Conservation (phyloP, 2,888 invertebrate genomes). For the Augiades crinisus region DNA sequence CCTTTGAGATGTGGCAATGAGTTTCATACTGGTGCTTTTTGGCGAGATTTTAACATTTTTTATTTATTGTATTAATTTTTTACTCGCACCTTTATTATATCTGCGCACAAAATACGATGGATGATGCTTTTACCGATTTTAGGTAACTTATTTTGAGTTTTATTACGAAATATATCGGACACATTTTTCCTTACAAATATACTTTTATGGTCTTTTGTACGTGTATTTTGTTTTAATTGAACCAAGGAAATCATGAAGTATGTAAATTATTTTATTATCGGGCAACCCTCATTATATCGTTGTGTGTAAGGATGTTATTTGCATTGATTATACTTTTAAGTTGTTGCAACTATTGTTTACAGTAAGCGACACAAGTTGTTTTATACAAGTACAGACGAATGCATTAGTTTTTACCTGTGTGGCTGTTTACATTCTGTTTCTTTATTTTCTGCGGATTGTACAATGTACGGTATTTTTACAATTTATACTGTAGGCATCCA, state of each 20-base stretch:
- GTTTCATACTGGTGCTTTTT: constrained; percentile 16
- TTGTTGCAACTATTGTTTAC: constrained; percentile 3
- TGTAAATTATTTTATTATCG: constrained; percentile 2
- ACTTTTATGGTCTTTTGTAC: neutral
- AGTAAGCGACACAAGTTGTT: constrained; percentile 14
- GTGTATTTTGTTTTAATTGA: constrained; percentile 3
- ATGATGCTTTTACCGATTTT: neutral
- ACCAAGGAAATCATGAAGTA: constrained; percentile 8
- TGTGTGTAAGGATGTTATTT: constrained; percentile 1
- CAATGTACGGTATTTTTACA: constrained; percentile 67
- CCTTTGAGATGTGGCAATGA: constrained; percentile 13
- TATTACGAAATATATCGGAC: neutral
- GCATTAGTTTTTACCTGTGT: constrained; percentile 11
- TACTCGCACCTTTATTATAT: neutral
- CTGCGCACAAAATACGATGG: constrained; percentile 8
- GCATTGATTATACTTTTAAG: neutral
- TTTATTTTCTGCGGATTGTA: constrained; percentile 41
- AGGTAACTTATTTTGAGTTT: neutral
- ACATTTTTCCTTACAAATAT: too few species aligned
- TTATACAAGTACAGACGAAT: constrained; percentile 20
- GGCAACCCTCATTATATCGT: neutral
- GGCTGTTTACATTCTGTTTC: constrained; percentile 12
- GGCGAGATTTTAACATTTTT: constrained; percentile 7
- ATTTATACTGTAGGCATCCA: constrained; percentile 72
- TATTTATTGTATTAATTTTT: constrained; percentile 10